Percentiles rank a stretch among this genome's conserved stretches.
These are phyloP conservation scores for Zaprionus obscuricornis DNA, from an alignment of 2,888 invertebrate species.

Conservation along the genomic window DNA sequence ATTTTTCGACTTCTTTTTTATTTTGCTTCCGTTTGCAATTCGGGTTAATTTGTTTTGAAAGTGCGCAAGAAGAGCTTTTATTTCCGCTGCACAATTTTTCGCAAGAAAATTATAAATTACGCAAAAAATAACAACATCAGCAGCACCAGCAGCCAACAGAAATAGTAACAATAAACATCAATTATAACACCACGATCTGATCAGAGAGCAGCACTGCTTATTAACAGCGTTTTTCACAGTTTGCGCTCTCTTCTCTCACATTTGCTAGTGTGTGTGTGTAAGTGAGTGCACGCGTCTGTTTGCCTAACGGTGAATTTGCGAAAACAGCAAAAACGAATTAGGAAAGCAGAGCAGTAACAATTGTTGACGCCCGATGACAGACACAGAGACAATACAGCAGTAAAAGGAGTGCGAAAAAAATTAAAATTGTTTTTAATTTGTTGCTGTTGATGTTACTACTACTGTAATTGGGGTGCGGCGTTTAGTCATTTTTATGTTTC, in stretches of 20 bases:
- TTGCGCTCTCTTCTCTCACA: constrained; percentile 1
- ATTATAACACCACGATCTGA: constrained; percentile 36
- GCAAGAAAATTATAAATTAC: constrained; percentile 34
- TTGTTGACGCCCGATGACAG: too few species aligned
- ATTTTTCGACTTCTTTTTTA: constrained; percentile 24
- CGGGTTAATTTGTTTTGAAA: constrained; percentile 75
- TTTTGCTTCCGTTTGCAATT: constrained; percentile 66
- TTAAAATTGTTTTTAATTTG: constrained; percentile 61
- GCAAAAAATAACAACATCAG: constrained; percentile 37
- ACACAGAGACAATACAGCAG: too few species aligned
- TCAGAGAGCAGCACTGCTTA: constrained; percentile 9
- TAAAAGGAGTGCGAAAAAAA: constrained; percentile 63
- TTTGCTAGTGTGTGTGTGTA: constrained; percentile 8
- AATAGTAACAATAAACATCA: constrained; percentile 13
- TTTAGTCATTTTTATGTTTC: constrained; percentile 17
- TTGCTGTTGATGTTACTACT: constrained; percentile 34
- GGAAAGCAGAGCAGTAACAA: constrained; percentile 34
- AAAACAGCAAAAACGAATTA: constrained; percentile 42
- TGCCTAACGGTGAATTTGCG: constrained; percentile 54
- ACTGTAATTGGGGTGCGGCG: constrained; percentile 42
- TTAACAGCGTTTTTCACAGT: constrained; percentile 3
- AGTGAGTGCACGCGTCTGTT: constrained; percentile 13
- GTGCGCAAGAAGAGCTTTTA: constrained; percentile 44
- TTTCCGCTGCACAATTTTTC: constrained; percentile 54
- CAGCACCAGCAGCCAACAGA: constrained; percentile 5